Evolutionary conservation across 2,797 vertebrate species (phyloP).

Genomic region (Semaprochilodus insignis): DNA sequence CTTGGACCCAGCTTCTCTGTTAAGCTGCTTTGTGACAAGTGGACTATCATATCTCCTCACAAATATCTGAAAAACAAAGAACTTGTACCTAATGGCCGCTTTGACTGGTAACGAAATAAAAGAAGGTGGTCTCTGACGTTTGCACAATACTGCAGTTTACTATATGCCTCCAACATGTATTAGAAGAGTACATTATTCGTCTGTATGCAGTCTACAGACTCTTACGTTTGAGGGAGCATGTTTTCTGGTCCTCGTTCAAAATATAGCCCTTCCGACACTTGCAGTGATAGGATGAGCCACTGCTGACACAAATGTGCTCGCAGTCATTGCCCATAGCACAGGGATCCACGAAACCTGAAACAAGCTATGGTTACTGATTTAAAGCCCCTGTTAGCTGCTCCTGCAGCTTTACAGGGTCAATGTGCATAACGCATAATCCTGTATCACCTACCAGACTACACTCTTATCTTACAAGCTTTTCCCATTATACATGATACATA

Average conservation of each 20-base stretch:
- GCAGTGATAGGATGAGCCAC: constrained; percentile 80
- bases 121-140: no score
- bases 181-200: neutral
- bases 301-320: constrained; percentile 86
- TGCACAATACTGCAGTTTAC: neutral
- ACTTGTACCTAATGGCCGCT: no score
- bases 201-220: constrained; percentile 39
- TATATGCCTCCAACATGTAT: constrained; percentile 31
- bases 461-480: constrained; percentile 5
- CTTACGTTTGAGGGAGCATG: constrained; percentile 85
- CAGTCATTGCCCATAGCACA: constrained; percentile 86
- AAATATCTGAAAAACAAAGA: no score
- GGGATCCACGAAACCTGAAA: constrained; percentile 79
- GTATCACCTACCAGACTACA: neutral
- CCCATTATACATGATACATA: constrained; percentile 33
- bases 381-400: constrained; percentile 48
- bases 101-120: no score
- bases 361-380: constrained; percentile 63
- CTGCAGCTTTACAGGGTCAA: constrained; percentile 47
- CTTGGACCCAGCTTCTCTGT: no score
- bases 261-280: constrained; percentile 83
- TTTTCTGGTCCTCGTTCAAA: constrained; percentile 87
- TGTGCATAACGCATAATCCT: neutral
- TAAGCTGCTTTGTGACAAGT: no score
- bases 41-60: no score